Conservation (phyloP, 2,888 invertebrate species). For the Hypomecis atomaria region DNA sequence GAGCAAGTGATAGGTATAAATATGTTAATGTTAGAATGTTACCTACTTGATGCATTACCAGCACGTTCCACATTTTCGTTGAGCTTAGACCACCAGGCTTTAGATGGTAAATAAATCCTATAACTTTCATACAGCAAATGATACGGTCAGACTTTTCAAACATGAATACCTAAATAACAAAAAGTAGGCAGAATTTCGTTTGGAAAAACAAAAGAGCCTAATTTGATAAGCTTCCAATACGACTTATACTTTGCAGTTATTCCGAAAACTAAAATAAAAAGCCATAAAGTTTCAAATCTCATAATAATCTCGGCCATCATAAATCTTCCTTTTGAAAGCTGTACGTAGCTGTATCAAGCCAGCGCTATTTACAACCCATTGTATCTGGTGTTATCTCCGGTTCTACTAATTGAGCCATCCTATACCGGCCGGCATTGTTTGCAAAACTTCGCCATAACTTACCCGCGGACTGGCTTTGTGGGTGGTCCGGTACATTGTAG, state of each 20-base stretch:
- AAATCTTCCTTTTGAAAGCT: constrained; percentile 40
- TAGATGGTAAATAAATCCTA: no score
- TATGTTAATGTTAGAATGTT: no score
- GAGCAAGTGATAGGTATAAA: no score
- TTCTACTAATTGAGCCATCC: constrained; percentile 81
- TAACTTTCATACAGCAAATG: no score
- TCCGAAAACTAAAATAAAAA: constrained; percentile 13
- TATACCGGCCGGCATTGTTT: constrained; percentile 77
- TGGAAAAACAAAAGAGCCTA: no score
- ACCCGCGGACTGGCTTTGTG: constrained; percentile 63
- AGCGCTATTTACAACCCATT: constrained; percentile 72
- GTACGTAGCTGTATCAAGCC: constrained; percentile 44
- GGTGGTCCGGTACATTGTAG: constrained; percentile 61
- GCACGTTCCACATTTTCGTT: no score
- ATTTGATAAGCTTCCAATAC: no score
- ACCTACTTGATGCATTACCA: no score
- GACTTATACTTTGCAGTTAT: background rate
- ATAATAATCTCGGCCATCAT: constrained; percentile 29
- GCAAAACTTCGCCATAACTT: constrained; percentile 76
- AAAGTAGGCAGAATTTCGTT: no score
- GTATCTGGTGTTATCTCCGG: constrained; percentile 65
- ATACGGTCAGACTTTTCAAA: no score
- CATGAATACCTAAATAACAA: no score
- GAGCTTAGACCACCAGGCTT: no score
- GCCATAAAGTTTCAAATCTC: constrained; percentile 44